phyloP scores from a whole-genome alignment of 2,113 vertebrate species.

The Hydrolagus affinis region DNA sequence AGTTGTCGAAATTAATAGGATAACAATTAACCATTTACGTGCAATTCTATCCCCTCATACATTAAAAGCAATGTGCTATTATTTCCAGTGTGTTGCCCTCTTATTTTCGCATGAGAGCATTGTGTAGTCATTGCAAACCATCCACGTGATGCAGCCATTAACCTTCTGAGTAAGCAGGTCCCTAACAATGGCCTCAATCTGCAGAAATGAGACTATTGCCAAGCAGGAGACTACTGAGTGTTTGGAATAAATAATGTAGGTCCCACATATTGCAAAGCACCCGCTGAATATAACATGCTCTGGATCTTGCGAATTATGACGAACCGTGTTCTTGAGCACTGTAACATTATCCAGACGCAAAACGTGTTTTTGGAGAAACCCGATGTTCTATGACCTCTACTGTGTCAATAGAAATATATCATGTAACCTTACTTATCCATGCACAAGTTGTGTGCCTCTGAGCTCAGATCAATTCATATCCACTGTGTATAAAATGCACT shows the following conservation, averaged over 20 bases:
- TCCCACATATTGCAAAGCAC: too few relatives aligned
- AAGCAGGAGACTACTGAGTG: too few relatives aligned
- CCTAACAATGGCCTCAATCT: not conserved
- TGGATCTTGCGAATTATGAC: too few relatives aligned
- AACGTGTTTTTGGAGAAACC: too few relatives aligned
- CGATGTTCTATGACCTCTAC: too few relatives aligned
- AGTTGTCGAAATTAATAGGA: not conserved
- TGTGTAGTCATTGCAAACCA: not conserved
- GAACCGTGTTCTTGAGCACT: too few relatives aligned
- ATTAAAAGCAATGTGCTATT: not conserved
- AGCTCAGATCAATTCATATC: not conserved
- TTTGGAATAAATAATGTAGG: too few relatives aligned
- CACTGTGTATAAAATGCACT: not conserved
- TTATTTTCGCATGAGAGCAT: not conserved
- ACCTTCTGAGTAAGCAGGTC: not conserved
- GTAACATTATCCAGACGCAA: too few relatives aligned
- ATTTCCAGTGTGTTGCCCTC: not conserved
- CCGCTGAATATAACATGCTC: too few relatives aligned
- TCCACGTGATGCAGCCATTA: not conserved
- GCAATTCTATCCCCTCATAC: not conserved
- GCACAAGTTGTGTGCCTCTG: too few relatives aligned
- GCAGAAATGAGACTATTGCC: not conserved
- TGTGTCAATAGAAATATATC: too few relatives aligned
- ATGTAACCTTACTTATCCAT: too few relatives aligned
- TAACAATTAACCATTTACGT: not conserved